Evolutionary conservation across 2,888 invertebrate species (phyloP).

Genomic region (Teinopalpus imperialis): DNA sequence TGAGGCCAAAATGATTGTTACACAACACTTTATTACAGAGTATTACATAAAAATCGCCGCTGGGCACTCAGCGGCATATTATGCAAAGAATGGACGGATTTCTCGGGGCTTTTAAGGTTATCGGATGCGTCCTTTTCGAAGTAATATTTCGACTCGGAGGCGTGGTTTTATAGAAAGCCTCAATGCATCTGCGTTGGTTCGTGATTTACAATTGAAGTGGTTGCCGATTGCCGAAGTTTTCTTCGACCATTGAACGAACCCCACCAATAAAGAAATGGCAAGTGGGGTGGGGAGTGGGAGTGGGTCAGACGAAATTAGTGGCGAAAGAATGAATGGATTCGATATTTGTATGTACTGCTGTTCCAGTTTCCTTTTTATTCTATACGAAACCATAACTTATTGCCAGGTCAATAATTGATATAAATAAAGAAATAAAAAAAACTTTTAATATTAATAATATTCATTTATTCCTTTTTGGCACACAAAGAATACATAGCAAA

Average conservation of each 20-base stretch:
- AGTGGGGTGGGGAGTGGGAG: constrained; percentile 14
- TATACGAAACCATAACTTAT: too few species aligned
- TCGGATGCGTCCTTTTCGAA: constrained; percentile 45
- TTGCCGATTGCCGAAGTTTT: background rate
- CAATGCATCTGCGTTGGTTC: constrained; percentile 34
- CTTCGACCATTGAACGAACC: constrained; percentile 9
- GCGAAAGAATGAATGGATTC: constrained; percentile 24
- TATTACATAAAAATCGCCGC: constrained; percentile 75
- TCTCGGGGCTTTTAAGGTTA: constrained; percentile 56
- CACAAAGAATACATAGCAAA: too few species aligned
- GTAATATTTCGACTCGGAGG: constrained; percentile 26
- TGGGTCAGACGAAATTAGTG: constrained; percentile 16
- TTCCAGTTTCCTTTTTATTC: constrained; percentile 1
- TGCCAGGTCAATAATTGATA: too few species aligned
- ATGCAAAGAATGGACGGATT: constrained; percentile 53
- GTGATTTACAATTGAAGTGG: constrained; percentile 21
- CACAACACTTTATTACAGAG: constrained; percentile 67
- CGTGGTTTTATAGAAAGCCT: constrained; percentile 34
- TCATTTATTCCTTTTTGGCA: too few species aligned
- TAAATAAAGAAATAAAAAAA: too few species aligned
- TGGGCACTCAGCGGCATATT: constrained; percentile 52
- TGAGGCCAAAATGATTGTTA: constrained; percentile 71
- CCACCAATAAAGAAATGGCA: constrained; percentile 15
- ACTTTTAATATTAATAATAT: too few species aligned
- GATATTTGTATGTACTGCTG: background rate